These are phyloP conservation scores for Hedya salicella DNA, from an alignment of 2,888 invertebrate genomes.

Conservation along the genomic window DNA sequence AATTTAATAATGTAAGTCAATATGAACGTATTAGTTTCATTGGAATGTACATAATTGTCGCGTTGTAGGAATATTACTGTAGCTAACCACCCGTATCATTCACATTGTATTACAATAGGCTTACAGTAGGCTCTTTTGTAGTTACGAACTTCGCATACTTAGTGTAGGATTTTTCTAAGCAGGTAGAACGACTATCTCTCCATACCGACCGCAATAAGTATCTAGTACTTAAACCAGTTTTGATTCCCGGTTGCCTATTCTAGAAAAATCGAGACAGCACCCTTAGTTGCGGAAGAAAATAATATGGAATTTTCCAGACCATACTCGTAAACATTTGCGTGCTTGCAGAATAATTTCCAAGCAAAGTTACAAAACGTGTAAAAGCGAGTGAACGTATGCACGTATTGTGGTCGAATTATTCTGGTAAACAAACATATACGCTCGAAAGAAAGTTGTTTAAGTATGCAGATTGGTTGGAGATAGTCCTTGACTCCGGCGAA, in stretches of 20 bases:
- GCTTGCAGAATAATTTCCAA: neutral
- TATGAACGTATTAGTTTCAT: neutral
- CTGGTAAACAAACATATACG: constrained; percentile 25
- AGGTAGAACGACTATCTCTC: constrained; percentile 33
- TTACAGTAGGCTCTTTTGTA: constrained; percentile 7
- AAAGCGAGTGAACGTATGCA: constrained; percentile 7
- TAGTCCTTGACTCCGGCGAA: constrained; percentile 38
- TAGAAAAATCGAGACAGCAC: constrained; percentile 24
- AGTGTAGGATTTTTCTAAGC: constrained; percentile 41
- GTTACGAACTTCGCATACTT: constrained; percentile 15
- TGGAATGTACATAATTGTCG: neutral
- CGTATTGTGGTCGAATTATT: constrained; percentile 24
- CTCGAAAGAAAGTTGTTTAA: constrained; percentile 40
- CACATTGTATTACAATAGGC: neutral
- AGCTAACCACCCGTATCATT: neutral
- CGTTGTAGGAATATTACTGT: neutral
- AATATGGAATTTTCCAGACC: constrained; percentile 1
- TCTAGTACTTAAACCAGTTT: constrained; percentile 34
- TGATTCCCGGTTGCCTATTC: constrained; percentile 6
- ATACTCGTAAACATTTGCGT: neutral
- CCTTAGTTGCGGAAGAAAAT: constrained; percentile 12
- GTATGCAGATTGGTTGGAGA: constrained; percentile 40
- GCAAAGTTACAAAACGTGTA: neutral
- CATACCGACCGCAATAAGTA: constrained; percentile 33
- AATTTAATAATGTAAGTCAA: neutral